These are phyloP conservation scores for Sus cebifrons DNA, from an alignment of 2,797 vertebrate species.

Conservation along the genomic window DNA sequence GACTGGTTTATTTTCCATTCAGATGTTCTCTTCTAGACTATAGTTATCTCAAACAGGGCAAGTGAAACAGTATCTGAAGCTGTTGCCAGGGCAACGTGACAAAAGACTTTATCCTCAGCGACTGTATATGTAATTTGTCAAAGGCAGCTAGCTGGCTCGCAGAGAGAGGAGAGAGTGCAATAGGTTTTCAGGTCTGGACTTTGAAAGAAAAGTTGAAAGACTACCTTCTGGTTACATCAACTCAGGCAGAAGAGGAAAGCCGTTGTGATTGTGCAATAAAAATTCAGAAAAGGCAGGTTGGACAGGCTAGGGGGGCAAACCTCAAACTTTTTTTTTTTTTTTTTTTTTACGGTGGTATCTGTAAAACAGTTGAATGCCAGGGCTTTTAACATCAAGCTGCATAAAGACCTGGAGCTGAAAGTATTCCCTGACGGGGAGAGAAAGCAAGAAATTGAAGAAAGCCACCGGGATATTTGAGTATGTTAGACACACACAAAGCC, in stretches of 20 bases:
- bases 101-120: constrained; percentile 66
- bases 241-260: background rate
- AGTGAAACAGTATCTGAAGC: constrained; percentile 67
- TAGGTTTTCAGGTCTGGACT: background rate
- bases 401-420: constrained; percentile 8
- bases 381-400: background rate
- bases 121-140: constrained; percentile 61
- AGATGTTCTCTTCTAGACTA: constrained; percentile 67
- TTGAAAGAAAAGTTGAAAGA: background rate
- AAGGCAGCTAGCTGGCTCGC: constrained; percentile 68
- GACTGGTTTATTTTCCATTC: constrained; percentile 64
- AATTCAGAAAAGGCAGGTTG: background rate
- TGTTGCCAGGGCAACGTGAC: constrained; percentile 81
- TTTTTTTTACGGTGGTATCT: background rate
- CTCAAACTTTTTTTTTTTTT: background rate
- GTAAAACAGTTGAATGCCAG: background rate
- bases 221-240: constrained; percentile 8
- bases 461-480: background rate
- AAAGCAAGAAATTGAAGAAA: background rate
- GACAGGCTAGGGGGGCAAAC: background rate
- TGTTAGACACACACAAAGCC: background rate
- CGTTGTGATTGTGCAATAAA: background rate
- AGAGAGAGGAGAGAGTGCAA: background rate
- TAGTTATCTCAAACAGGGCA: constrained; percentile 69
- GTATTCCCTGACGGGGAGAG: background rate